Percentiles rank a stretch among this genome's conserved stretches.
Conservation (phyloP, 2,888 invertebrate species). For the Phragmatobia fuliginosa region DNA sequence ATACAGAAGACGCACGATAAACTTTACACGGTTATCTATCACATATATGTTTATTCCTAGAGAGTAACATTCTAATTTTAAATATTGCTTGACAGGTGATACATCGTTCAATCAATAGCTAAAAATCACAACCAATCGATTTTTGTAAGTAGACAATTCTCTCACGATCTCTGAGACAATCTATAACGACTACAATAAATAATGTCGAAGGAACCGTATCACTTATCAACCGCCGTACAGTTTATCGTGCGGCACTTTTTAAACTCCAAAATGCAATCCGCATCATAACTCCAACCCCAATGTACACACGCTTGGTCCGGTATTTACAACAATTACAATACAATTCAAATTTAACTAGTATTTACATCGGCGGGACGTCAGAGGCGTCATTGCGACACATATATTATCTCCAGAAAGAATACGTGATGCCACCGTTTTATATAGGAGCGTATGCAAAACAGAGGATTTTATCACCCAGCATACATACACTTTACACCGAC, state of each 20-base stretch:
- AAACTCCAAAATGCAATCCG: constrained; percentile 64
- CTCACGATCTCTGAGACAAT: neutral
- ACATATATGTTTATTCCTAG: constrained; percentile 20
- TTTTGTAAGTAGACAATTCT: constrained; percentile 10
- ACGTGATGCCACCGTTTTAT: neutral
- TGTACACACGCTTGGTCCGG: constrained; percentile 76
- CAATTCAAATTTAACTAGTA: constrained; percentile 80
- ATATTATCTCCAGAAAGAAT: constrained; percentile 4
- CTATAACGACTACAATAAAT: neutral
- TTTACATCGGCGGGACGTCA: constrained; percentile 64
- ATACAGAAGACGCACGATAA: constrained; percentile 41
- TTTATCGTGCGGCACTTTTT: constrained; percentile 41
- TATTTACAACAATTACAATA: constrained; percentile 76
- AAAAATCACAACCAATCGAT: constrained; percentile 28
- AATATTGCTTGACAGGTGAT: constrained; percentile 26
- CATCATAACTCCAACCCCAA: constrained; percentile 57
- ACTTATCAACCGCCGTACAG: constrained; percentile 34
- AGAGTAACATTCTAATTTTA: constrained; percentile 22
- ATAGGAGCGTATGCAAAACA: neutral
- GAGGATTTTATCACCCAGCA: neutral
- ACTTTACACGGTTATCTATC: constrained; percentile 28
- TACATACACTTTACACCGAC: too few relatives aligned
- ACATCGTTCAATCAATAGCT: constrained; percentile 21
- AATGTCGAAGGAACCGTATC: neutral
- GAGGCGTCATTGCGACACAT: constrained; percentile 32